A percentile compares a stretch with the other conserved stretches of the same genome.
These are phyloP conservation scores for Allobates femoralis DNA, from an alignment of 2,797 vertebrate genomes.

Conservation along the genomic window DNA sequence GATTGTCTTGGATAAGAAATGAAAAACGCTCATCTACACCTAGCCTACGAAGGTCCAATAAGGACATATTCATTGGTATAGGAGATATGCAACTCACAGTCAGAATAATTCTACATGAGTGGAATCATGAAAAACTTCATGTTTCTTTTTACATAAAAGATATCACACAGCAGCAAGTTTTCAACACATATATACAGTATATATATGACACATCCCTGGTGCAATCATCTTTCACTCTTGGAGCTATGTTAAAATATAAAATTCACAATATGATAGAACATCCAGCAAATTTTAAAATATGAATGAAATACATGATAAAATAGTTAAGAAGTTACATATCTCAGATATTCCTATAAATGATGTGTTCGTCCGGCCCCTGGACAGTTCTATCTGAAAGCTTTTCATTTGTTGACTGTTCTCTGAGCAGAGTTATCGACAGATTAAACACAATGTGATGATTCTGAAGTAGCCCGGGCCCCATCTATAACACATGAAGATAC, in stretches of 20 bases:
- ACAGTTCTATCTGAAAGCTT: not conserved
- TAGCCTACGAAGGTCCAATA: too few relatives aligned
- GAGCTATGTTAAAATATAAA: not conserved
- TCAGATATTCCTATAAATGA: not conserved
- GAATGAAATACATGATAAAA: not conserved
- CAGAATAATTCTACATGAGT: not conserved
- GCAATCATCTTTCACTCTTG: not conserved
- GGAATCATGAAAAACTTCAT: not conserved
- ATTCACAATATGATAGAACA: not conserved
- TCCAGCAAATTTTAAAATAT: not conserved
- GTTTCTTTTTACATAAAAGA: not conserved
- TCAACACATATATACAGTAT: not conserved
- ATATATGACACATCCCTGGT: too few relatives aligned
- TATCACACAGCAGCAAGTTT: not conserved
- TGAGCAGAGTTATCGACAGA: conserved; percentile 14
- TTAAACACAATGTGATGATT: conserved; percentile 45
- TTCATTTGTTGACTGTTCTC: conserved; percentile 31
- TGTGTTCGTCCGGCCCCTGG: not conserved
- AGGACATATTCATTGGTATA: too few relatives aligned
- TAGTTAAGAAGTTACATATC: conserved; percentile 5
- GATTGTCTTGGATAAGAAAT: too few relatives aligned
- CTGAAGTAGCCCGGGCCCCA: conserved; percentile 18
- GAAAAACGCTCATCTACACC: too few relatives aligned
- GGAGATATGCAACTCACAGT: too few relatives aligned
- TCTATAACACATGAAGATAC: conserved; percentile 53